Percentiles rank a stretch among this genome's conserved stretches.
Evolutionary conservation across 2,888 invertebrate genomes (phyloP).

Genomic region (Prenolepis imparis): DNA sequence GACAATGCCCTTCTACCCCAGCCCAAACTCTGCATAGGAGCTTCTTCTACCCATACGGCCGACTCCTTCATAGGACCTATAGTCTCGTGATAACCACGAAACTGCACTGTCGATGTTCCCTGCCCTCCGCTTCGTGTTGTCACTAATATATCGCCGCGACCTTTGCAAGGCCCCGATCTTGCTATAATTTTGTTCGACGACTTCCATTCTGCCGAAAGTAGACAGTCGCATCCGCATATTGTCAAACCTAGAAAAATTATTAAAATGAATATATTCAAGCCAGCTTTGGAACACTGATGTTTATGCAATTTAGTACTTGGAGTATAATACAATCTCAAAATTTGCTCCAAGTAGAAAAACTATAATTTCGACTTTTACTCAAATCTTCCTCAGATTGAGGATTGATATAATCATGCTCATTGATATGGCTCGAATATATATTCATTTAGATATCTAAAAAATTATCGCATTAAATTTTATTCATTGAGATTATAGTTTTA

Average conservation of each 20-base stretch:
- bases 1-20: constrained; percentile 95
- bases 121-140: constrained; percentile 94
- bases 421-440: not conserved
- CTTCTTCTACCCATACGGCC: constrained; percentile 99
- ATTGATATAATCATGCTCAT: not conserved
- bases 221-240: constrained; percentile 98
- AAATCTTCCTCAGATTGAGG: not conserved
- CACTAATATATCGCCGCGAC: constrained; percentile 96
- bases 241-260: constrained; percentile 90
- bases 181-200: constrained; percentile 98
- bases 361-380: not conserved
- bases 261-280: not conserved
- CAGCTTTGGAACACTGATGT: not conserved
- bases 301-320: not conserved
- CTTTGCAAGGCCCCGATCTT: constrained; percentile 96
- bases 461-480: not conserved
- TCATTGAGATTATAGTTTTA: not conserved
- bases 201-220: constrained; percentile 99
- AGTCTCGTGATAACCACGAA: constrained; percentile 94
- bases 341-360: not conserved
- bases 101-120: constrained; percentile 96
- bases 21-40: constrained; percentile 92
- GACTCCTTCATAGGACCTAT: constrained; percentile 98
- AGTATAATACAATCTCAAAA: not conserved
- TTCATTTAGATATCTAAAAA: not conserved